phyloP scores from a whole-genome alignment of 92 coral and sea anemone species.

The Palythoa grandiflora region DNA sequence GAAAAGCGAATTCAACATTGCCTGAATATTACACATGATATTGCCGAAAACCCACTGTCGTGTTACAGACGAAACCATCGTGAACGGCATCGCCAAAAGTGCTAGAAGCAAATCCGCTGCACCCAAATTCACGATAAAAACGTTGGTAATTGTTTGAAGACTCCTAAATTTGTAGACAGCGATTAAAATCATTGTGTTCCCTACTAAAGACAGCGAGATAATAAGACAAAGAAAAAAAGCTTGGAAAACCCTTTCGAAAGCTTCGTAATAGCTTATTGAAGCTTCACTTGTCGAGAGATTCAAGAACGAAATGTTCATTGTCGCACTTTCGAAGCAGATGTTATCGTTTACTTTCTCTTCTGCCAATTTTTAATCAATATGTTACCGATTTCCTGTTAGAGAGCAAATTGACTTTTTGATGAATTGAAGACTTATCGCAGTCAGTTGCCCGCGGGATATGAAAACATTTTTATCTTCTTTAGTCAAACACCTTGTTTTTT shows the following conservation, averaged over 20 bases:
- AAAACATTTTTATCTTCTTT: background rate
- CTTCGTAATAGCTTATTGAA: constrained; percentile 22
- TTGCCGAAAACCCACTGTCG: constrained; percentile 75
- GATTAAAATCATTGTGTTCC: constrained; percentile 71
- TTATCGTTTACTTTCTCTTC: background rate
- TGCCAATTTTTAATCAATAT: background rate
- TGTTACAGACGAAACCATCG: constrained; percentile 76
- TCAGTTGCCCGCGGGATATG: background rate
- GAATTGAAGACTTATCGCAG: background rate
- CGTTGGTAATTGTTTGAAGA: constrained; percentile 87
- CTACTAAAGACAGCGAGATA: constrained; percentile 61
- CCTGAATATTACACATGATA: constrained; percentile 80
- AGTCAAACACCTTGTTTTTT: background rate
- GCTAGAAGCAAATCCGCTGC: constrained; percentile 80
- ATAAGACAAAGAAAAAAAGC: constrained; percentile 66
- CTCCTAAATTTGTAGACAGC: constrained; percentile 72
- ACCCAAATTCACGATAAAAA: constrained; percentile 77
- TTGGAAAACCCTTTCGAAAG: constrained; percentile 53
- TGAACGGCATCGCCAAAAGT: constrained; percentile 84
- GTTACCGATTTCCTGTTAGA: background rate
- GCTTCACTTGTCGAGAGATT: constrained; percentile 7
- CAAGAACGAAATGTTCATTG: background rate
- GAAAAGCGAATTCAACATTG: constrained; percentile 70
- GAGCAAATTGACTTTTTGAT: background rate
- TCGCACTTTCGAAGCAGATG: background rate